Base-by-base conservation (phyloP, 2,888 invertebrate genomes). In the Boloria euphrosyne region DNA sequence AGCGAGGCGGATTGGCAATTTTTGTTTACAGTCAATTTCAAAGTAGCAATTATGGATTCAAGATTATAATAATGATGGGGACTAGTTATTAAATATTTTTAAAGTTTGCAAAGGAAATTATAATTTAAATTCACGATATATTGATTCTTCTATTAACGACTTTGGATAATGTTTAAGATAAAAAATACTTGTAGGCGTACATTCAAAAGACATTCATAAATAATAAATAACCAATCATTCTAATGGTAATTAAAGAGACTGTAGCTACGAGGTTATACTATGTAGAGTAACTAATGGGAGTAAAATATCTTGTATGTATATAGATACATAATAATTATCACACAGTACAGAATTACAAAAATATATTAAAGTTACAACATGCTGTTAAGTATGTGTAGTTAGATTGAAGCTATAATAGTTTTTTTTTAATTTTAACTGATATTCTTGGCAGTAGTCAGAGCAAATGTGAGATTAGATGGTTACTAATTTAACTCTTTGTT, bases 31-130 rank as follows among this genome's bases (percentile, higher is more conserved):
- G 38, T 59, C 14, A 13, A 38, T 49, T 17, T 49, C 17, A 31
- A n/a, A 50, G 38, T 38, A 50, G 18, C 38, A 31, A 59, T 59
- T 59, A 59, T 59, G 13, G 31, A 38, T 59, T 59, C 59, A 50
- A 59, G 59, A 50, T 59, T 59, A 59, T 49, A 59, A 38, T 38
- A 14, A 59, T 27, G 38, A 59, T 50, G 31, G 31, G 47, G 31
- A 49, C 49, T 49, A 38, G 47, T 50, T 59, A 49, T 59, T 59
- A 50, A 49, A 49, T 43, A 17, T 49, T 55, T 31, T 55, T 38
- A 22, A 18, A 62, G 49, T 43, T 50, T 43, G 52, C 14, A n/a
- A 18, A 46, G 2, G 5, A 49, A 44, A 51, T 52, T 51, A 38
- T 50, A 58, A 52, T 52, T 55, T 14, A 38, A 47, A 31, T 59